phyloP scores from a whole-genome alignment of 1,140 invertebrate species.

The Arion vulgaris region DNA sequence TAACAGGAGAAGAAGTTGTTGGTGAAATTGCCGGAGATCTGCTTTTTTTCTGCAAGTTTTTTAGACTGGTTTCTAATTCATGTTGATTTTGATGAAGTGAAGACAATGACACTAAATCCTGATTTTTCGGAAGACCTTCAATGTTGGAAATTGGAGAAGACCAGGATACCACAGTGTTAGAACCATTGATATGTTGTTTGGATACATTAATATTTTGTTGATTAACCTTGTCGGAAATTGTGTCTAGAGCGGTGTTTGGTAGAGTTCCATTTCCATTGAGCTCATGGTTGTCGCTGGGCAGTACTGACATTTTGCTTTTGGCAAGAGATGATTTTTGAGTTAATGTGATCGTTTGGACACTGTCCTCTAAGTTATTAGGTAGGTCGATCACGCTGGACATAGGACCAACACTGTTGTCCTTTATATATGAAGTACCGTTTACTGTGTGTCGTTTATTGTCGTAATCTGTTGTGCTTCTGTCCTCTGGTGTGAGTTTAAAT shows the following conservation, averaged over 20 bases:
- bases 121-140: background rate
- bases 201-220: background rate
- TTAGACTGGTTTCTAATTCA: background rate
- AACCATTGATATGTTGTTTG: background rate
- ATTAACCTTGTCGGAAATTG: background rate
- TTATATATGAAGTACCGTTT: background rate
- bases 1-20: background rate
- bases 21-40: background rate
- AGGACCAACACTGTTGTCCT: background rate
- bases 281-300: background rate
- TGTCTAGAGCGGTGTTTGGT: background rate
- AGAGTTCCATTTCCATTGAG: no score
- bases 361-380: background rate
- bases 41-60: background rate
- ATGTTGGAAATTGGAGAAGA: background rate
- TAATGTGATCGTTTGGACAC: background rate
- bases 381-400: background rate
- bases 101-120: background rate
- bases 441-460: background rate
- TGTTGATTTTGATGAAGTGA: background rate
- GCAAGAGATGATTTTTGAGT: background rate
- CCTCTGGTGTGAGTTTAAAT: background rate
- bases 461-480: background rate
- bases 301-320: background rate
- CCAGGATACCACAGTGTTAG: background rate